Percentiles rank a stretch among this genome's conserved stretches.
phyloP scores from a whole-genome alignment of 1,140 invertebrate genomes.

The Drosophila quadrilineata region DNA sequence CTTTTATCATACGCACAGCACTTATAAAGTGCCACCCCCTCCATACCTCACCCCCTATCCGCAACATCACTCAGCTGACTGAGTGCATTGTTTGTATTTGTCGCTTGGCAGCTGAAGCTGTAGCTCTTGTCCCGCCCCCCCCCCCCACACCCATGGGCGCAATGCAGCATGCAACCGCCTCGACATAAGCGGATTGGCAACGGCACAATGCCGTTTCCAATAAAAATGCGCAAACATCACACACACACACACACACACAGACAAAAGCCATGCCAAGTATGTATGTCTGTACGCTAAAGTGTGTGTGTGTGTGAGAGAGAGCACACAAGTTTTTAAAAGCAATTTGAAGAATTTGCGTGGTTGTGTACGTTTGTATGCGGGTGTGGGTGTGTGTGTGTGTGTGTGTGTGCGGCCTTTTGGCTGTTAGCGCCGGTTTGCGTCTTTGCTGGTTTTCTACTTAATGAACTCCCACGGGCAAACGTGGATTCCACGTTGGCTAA shows the following conservation, averaged over 20 bases:
- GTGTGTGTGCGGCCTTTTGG: too few species aligned
- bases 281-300: not conserved
- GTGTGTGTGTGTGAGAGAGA: conserved; percentile 3
- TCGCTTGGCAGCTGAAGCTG: conserved; percentile 7
- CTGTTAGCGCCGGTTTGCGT: too few species aligned
- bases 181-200: conserved; percentile 73
- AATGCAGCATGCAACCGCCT: conserved; percentile 22
- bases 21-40: conserved; percentile 22
- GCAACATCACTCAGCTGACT: not conserved
- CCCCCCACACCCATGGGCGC: too few species aligned
- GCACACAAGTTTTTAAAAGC: conserved; percentile 59
- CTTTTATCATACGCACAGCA: conserved; percentile 68
- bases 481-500: conserved; percentile 54
- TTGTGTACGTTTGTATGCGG: too few species aligned
- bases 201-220: conserved; percentile 64
- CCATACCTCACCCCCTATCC: not conserved
- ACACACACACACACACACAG: not conserved
- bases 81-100: conserved; percentile 67
- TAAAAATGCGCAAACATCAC: conserved; percentile 47
- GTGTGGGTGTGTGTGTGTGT: too few species aligned
- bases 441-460: too few species aligned
- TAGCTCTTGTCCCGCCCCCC: not conserved
- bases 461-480: conserved; percentile 52
- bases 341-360: conserved; percentile 58
- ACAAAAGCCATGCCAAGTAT: not conserved